These are phyloP conservation scores for Idaea dimidiata DNA, from an alignment of 2,888 invertebrate species.

Conservation along the genomic window DNA sequence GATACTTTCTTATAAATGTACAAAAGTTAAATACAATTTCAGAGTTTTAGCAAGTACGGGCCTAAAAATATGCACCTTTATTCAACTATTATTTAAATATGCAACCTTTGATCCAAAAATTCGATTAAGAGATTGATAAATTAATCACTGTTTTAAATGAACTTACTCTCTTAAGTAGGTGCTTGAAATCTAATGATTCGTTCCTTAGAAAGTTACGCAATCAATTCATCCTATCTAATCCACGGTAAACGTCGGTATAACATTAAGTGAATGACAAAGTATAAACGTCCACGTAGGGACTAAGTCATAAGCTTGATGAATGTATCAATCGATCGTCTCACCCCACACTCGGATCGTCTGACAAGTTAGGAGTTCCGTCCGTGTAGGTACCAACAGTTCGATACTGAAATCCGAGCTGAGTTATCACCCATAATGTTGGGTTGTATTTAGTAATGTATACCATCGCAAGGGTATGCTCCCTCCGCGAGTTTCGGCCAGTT, in stretches of 20 bases:
- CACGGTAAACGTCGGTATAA: neutral
- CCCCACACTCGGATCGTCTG: slow-evolving; percentile 34
- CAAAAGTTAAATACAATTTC: too few species aligned
- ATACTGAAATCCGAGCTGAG: neutral
- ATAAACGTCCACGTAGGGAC: slow-evolving; percentile 20
- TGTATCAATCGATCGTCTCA: slow-evolving; percentile 39
- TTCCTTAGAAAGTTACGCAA: neutral
- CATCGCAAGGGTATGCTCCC: neutral
- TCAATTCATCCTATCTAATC: neutral
- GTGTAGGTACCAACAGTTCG: slow-evolving; percentile 7
- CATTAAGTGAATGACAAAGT: slow-evolving; percentile 26
- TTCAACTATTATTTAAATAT: too few species aligned
- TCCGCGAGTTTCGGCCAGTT: neutral
- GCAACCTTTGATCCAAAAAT: too few species aligned
- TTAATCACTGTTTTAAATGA: too few species aligned
- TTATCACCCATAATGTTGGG: neutral
- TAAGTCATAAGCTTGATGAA: slow-evolving; percentile 41
- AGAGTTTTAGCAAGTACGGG: too few species aligned
- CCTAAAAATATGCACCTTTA: too few species aligned
- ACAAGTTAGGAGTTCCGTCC: slow-evolving; percentile 33
- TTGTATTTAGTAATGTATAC: neutral
- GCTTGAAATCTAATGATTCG: neutral
- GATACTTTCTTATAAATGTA: too few species aligned
- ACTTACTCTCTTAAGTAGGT: neutral
- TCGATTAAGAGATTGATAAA: too few species aligned